Base-by-base conservation (phyloP, 2,888 invertebrate genomes). In the Odontothrips loti region DNA sequence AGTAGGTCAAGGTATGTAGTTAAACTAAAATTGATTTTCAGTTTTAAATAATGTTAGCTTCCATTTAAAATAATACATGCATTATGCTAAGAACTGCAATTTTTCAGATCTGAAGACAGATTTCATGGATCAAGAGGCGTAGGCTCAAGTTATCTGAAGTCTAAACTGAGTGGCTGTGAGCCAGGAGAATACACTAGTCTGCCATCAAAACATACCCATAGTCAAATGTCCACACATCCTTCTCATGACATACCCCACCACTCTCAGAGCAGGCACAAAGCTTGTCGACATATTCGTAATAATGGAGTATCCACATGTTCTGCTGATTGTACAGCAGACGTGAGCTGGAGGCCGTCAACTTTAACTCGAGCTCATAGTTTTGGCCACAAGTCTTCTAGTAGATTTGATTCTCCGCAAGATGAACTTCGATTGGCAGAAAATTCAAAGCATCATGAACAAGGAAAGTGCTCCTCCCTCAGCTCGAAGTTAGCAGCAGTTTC, bases 81-180 rank as follows among this genome's bases (percentile, higher is more conserved):
- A n/a, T n/a, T n/a, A n/a, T n/a, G n/a, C n/a, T n/a, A n/a, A n/a
- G n/a, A 58, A 43, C 6, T 43, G 34, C 34, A 43, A 43, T 17
- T 58, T 23, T 75, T 12, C 27, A 75, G 68, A 27, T 75, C 68
- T 1, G 68, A 75, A 27, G 68, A 75, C 23, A 9, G 68, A 75
- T 75, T 27, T 23, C 9, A 75, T 75, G 68, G 68, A 12, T 11
- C 68, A 75, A 75, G 68, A 27, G 68, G 68, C 27, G 4, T 75
- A 27, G 27, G 68, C 12, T 27, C 23, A 27, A 75, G 27, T 27
- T 75, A 75, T 27, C 27, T 75, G 12, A 75, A 75, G 12, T 75
- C 68, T 12, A 75, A 75, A 27, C 27, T 75, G 12, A 75, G 68
- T 75, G 68, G 68, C 68, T 75, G 68, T 75, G 68, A 75, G 12